These are phyloP conservation scores for Pteria penguin DNA, from an alignment of 2,888 invertebrate genomes.

Conservation along the genomic window DNA sequence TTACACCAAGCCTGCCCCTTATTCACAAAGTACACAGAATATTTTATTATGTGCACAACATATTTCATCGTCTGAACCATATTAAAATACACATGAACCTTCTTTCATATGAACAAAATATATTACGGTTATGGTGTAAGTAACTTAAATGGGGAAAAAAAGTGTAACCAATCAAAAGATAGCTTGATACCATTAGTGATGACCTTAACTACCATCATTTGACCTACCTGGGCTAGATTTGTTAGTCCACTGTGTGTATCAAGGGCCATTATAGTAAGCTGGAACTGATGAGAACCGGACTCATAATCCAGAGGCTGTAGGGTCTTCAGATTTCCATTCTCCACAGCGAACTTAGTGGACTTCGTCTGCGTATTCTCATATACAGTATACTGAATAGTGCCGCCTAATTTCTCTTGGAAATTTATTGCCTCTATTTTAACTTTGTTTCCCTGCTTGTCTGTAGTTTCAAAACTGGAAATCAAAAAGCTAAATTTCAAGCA, in stretches of 20 bases:
- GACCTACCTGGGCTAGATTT: conserved; percentile 94
- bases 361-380: conserved; percentile 96
- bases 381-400: conserved; percentile 93
- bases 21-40: too few relatives aligned
- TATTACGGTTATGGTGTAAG: too few relatives aligned
- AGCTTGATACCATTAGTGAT: too few relatives aligned
- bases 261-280: conserved; percentile 91
- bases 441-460: conserved; percentile 84
- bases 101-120: too few relatives aligned
- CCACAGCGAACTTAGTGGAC: conserved; percentile 60
- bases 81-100: too few relatives aligned
- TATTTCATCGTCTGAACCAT: too few relatives aligned
- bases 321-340: conserved; percentile 88
- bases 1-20: too few relatives aligned
- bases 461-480: conserved; percentile 65
- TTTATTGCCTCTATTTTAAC: conserved; percentile 98
- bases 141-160: too few relatives aligned
- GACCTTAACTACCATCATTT: too few relatives aligned
- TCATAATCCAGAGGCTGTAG: conserved; percentile 98
- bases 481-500: conserved; percentile 8
- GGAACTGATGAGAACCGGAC: conserved; percentile 47
- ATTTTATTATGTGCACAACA: too few relatives aligned
- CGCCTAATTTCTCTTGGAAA: conserved; percentile 89
- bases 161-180: too few relatives aligned
- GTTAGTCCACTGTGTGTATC: conserved; percentile 97